Base-by-base conservation (phyloP, 1,140 invertebrate genomes). In the Drosophila quadrilineata region DNA sequence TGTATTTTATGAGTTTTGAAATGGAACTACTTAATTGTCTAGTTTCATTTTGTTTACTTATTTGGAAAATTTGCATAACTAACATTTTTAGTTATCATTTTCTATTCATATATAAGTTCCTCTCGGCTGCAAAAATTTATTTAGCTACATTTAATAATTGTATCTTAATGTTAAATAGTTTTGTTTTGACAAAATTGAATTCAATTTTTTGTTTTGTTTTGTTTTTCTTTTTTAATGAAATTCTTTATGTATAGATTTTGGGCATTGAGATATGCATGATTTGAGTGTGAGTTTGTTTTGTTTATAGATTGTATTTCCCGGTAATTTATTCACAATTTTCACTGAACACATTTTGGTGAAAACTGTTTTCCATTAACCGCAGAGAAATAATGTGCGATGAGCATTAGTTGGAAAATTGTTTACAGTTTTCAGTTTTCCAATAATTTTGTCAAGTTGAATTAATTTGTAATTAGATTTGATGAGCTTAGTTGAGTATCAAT, bases 141-240 rank as follows among this genome's bases (percentile, higher is more conserved):
- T 84, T 84, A 84, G 57, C 79, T 84, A 84, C 79, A n/a, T n/a
- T n/a, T n/a, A n/a, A n/a, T n/a, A 43, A 75, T 77, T 73, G 58
- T 66, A 82, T 70, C 68, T 84, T 63, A 84, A 66, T n/a, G 41
- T 68, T 84, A 59, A 70, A 52, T 76, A 84, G 73, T 74, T 56
- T 53, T n/a, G n/a, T n/a, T n/a, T 31, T 33, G 67, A 66, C 62
- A 71, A 75, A 67, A 64, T 66, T 66, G 48, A 52, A 69, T 46
- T 33, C 41, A 68, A 36, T 22, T 45, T 12, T 59, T 38, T 17
- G 33, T 28, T 35, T 8, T 2, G n/a, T 43, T 45, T 46, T 2
- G n/a, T 43, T 36, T 36, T 53, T 56, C n/a, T 26, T 73, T 56
- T 43, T 40, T 29, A 12, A 29, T 60, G 10, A 21, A 19, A 43